These are phyloP conservation scores for Orchesella cincta DNA, from an alignment of 1,140 invertebrate species.

Conservation along the genomic window DNA sequence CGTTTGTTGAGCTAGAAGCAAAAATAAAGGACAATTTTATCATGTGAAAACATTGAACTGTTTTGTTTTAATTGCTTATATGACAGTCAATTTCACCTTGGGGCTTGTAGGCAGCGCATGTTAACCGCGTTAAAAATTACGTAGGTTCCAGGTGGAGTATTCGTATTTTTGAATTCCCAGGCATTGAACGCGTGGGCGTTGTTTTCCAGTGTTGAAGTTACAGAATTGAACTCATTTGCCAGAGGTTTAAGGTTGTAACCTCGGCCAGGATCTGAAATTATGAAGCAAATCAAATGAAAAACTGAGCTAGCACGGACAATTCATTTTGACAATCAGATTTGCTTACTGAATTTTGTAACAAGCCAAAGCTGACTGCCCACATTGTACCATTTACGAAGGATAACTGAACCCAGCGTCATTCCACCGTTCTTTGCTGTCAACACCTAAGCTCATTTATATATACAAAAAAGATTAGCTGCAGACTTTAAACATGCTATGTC, in stretches of 20 bases:
- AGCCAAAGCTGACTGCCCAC: constrained; percentile 31
- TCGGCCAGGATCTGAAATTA: background rate
- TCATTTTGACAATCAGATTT: background rate
- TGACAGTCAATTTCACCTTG: background rate
- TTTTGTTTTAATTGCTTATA: no score
- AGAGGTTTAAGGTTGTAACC: constrained; percentile 32
- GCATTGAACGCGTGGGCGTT: constrained; percentile 34
- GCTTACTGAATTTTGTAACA: constrained; percentile 31
- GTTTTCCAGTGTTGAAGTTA: constrained; percentile 31
- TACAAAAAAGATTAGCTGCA: constrained; percentile 12
- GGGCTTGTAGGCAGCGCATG: background rate
- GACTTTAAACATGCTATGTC: background rate
- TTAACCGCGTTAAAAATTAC: background rate
- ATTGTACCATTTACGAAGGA: background rate
- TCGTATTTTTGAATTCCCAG: constrained; percentile 17
- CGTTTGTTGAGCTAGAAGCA: background rate
- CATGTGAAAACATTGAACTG: no score
- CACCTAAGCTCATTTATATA: no score
- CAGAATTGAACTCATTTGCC: constrained; percentile 30
- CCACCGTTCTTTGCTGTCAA: constrained; percentile 8
- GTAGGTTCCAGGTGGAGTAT: background rate
- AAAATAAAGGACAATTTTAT: background rate
- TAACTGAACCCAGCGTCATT: background rate
- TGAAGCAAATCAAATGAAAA: no score
- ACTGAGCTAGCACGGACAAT: no score